Percentiles rank a stretch among this genome's conserved stretches.
phyloP scores from a whole-genome alignment of 53 echinoderm and acorn worm species.

The Temnopleurus reevesii region DNA sequence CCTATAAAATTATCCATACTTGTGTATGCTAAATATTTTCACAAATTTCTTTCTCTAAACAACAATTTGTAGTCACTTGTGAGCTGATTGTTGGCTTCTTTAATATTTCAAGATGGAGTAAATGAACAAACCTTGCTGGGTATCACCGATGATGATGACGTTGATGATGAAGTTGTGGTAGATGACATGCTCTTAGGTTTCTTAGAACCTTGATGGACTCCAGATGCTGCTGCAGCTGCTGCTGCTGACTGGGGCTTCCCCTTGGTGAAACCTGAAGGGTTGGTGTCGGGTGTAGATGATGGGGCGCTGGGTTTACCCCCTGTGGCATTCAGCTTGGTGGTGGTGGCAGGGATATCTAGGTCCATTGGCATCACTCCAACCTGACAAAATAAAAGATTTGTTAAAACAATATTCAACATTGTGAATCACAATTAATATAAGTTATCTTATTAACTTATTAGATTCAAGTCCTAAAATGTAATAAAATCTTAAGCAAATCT shows the following conservation, averaged over 20 bases:
- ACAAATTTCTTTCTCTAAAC: no score
- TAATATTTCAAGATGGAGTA: no score
- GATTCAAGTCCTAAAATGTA: no score
- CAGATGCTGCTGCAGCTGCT: not conserved
- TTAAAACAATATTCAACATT: not conserved
- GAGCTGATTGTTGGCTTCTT: no score
- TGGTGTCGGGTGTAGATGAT: constrained; percentile 59
- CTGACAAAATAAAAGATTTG: constrained; percentile 26
- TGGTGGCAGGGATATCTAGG: constrained; percentile 58
- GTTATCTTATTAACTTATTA: no score
- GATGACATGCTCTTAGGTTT: constrained; percentile 61
- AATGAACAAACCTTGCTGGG: constrained; percentile 22
- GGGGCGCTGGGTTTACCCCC: constrained; percentile 64
- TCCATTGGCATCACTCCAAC: constrained; percentile 73
- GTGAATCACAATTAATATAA: no score
- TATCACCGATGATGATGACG: constrained; percentile 7
- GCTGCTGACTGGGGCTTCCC: constrained; percentile 68
- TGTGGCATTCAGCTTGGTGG: constrained; percentile 51
- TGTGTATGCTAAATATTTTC: no score
- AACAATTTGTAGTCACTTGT: no score
- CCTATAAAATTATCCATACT: no score
- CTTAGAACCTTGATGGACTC: constrained; percentile 56
- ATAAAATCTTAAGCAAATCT: no score
- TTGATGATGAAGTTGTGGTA: not conserved
- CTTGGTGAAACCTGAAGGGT: constrained; percentile 69